Percentiles rank a stretch among this genome's conserved stretches.
These are phyloP conservation scores for Varecia variegata DNA, from an alignment of 2,797 vertebrate genomes.

Conservation along the genomic window DNA sequence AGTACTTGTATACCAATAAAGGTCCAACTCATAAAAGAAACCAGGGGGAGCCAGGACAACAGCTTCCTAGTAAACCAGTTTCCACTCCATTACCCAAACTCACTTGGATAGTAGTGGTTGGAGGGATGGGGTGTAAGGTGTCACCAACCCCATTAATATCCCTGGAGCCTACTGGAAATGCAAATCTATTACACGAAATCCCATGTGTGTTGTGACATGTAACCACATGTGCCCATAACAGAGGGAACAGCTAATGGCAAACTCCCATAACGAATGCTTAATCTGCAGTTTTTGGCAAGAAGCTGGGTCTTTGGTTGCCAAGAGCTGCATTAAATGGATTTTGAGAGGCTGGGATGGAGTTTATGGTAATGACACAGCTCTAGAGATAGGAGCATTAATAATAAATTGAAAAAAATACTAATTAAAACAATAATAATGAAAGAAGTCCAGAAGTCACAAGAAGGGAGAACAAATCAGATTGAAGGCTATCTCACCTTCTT, in stretches of 20 bases:
- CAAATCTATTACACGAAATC: conserved; percentile 14
- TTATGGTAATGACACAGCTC: conserved; percentile 51
- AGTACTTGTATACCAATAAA: conserved; percentile 69
- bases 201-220: conserved; percentile 49
- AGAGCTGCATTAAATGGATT: conserved; percentile 62
- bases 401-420: conserved; percentile 16
- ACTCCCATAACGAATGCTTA: conserved; percentile 71
- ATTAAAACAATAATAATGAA: conserved; percentile 33
- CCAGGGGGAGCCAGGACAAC: conserved; percentile 10
- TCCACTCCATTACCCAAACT: not conserved
- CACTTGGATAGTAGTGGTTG: not conserved
- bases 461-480: not conserved
- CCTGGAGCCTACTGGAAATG: conserved; percentile 20
- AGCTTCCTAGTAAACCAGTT: not conserved
- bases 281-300: conserved; percentile 74
- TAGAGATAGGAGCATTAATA: conserved; percentile 30
- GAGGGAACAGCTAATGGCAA: conserved; percentile 62
- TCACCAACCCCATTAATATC: not conserved
- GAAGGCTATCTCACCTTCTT: not conserved
- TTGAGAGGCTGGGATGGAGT: conserved; percentile 53
- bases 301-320: conserved; percentile 61
- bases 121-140: conserved; percentile 2
- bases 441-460: not conserved
- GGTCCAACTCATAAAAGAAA: conserved; percentile 62
- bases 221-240: conserved; percentile 64